These are phyloP conservation scores for Coptodon rendalli DNA, from an alignment of 2,113 vertebrate species.

Conservation along the genomic window DNA sequence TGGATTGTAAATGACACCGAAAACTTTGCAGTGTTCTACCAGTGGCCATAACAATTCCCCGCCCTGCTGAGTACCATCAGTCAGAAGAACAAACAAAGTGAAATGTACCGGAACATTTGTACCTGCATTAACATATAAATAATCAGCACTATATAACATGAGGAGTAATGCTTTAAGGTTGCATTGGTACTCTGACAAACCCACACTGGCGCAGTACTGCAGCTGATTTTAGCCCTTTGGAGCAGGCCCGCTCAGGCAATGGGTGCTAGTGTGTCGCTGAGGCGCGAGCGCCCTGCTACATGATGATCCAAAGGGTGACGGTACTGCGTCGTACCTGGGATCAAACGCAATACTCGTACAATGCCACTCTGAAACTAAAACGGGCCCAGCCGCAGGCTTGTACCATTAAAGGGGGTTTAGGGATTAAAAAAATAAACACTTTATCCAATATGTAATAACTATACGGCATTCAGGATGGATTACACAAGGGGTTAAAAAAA, in stretches of 20 bases:
- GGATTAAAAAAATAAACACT: slow-evolving; percentile 9
- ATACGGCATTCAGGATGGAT: not conserved
- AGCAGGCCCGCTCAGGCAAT: not conserved
- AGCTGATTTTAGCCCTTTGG: not conserved
- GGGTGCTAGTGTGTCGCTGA: not conserved
- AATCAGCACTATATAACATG: slow-evolving; percentile 3
- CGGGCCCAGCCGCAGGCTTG: slow-evolving; percentile 2
- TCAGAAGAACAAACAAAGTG: not conserved
- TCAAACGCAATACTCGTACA: not conserved
- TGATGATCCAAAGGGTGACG: not conserved
- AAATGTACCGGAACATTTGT: slow-evolving; percentile 26
- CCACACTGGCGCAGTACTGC: not conserved
- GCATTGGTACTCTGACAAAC: not conserved
- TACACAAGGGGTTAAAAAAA: not conserved
- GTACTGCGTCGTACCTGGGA: not conserved
- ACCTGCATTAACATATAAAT: slow-evolving; percentile 47
- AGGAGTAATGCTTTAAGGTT: not conserved
- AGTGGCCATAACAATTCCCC: not conserved
- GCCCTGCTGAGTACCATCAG: not conserved
- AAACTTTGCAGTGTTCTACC: not conserved
- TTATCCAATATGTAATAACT: slow-evolving; percentile 10
- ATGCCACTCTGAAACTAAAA: slow-evolving; percentile 2
- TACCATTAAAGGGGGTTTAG: not conserved
- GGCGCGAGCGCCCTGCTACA: not conserved
- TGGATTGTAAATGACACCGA: not conserved